These are phyloP conservation scores for Tamandua tetradactyla DNA, from an alignment of 2,797 vertebrate species.

Conservation along the genomic window DNA sequence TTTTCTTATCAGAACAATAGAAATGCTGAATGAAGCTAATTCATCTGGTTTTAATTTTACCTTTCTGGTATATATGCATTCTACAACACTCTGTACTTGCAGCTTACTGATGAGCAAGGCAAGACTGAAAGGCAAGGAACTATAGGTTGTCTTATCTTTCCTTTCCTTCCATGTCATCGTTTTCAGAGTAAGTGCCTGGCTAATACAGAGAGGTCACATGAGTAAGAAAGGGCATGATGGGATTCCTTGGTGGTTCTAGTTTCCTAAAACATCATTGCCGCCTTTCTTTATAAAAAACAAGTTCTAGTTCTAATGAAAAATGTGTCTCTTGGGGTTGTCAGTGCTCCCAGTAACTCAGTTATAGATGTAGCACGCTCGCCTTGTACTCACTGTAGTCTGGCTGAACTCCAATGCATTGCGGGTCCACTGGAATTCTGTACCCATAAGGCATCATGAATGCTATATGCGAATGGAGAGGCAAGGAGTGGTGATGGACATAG, in stretches of 20 bases:
- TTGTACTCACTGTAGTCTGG: background rate
- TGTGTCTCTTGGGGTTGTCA: background rate
- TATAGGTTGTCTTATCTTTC: background rate
- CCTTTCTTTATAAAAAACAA: background rate
- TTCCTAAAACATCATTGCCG: background rate
- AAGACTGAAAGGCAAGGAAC: background rate
- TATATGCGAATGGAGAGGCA: background rate
- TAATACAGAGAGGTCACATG: background rate
- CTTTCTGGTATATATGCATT: background rate
- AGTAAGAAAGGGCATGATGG: background rate
- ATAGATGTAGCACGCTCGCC: background rate
- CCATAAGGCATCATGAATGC: background rate
- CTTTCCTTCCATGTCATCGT: background rate
- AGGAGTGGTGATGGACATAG: background rate
- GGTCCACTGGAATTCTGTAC: background rate
- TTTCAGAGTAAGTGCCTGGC: background rate
- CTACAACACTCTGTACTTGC: background rate
- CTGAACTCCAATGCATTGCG: background rate
- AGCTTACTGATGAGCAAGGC: background rate
- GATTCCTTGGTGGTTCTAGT: background rate
- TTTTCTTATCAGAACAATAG: constrained; percentile 13
- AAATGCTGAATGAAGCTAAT: background rate
- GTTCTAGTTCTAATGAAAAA: background rate
- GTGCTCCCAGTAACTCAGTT: background rate
- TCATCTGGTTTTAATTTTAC: constrained; percentile 7